Conservation (phyloP, 2,797 vertebrate genomes). For the Xiphophorus birchmanni region DNA sequence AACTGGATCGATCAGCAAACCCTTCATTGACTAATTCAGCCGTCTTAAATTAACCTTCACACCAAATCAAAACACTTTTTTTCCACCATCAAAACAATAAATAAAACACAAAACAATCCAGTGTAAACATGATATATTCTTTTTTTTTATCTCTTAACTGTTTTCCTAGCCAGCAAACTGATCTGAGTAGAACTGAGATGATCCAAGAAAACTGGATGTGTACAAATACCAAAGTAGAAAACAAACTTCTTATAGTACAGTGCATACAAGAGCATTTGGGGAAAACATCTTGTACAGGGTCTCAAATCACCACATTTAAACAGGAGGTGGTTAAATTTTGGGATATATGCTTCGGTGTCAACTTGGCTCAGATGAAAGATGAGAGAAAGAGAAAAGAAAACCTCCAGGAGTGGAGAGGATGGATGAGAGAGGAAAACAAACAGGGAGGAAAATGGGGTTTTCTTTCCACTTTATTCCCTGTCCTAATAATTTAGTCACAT, state of each 20-base stretch:
- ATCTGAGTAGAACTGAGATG: slow-evolving; percentile 17
- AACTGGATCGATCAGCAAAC: slow-evolving; percentile 49
- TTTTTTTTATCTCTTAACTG: slow-evolving; percentile 26
- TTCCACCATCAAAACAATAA: slow-evolving; percentile 44
- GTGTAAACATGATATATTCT: slow-evolving; percentile 52
- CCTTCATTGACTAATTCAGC: slow-evolving; percentile 37
- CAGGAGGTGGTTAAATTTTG: slow-evolving; percentile 27
- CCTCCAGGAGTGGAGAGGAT: not conserved
- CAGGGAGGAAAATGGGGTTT: too few species aligned
- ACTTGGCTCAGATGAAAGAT: not conserved
- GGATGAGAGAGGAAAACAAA: not conserved
- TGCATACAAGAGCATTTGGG: slow-evolving; percentile 62
- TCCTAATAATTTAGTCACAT: not conserved
- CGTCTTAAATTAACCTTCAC: slow-evolving; percentile 10
- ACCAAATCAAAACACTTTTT: slow-evolving; percentile 17
- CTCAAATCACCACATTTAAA: slow-evolving; percentile 61
- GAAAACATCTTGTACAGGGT: slow-evolving; percentile 65
- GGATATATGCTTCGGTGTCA: slow-evolving; percentile 14
- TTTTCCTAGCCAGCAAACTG: slow-evolving; percentile 7
- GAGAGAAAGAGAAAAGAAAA: not conserved
- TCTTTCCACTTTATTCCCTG: not conserved
- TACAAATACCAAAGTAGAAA: slow-evolving; percentile 51
- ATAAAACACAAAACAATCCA: slow-evolving; percentile 60
- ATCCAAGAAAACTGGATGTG: slow-evolving; percentile 38
- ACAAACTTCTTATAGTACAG: slow-evolving; percentile 69